Percentiles rank a stretch among this genome's conserved stretches.
Conservation (phyloP, 2,888 invertebrate genomes). For the Ypsolopha scabrella region DNA sequence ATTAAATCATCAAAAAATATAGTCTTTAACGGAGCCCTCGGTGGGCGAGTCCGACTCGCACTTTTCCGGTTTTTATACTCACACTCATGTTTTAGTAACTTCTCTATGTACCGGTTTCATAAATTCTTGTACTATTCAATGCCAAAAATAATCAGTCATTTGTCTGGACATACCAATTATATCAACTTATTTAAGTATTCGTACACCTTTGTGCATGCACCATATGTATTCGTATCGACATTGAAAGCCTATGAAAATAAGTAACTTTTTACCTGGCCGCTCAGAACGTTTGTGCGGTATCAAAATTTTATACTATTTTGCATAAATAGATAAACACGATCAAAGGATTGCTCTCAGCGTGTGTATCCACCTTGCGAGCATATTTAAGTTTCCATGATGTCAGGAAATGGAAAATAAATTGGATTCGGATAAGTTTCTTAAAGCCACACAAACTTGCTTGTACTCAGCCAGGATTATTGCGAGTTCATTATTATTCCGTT, state of each 20-base stretch:
- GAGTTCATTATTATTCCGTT: constrained; percentile 10
- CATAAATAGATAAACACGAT: constrained; percentile 60
- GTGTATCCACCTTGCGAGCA: constrained; percentile 59
- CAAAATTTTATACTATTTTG: constrained; percentile 59
- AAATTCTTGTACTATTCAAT: no score
- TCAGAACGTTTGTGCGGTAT: constrained; percentile 15
- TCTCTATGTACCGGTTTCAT: no score
- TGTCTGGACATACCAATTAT: no score
- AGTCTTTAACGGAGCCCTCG: no score
- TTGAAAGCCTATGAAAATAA: background rate
- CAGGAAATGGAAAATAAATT: constrained; percentile 70
- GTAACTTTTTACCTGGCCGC: background rate
- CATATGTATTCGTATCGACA: no score
- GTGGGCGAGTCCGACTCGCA: no score
- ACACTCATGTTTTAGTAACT: no score
- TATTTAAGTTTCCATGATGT: constrained; percentile 69
- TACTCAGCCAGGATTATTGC: constrained; percentile 37
- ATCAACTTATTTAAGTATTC: no score
- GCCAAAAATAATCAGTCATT: no score
- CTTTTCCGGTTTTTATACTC: no score
- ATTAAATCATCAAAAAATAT: no score
- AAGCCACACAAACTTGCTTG: constrained; percentile 53
- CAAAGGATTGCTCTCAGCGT: constrained; percentile 67
- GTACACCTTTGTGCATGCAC: no score
- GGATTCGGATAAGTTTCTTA: constrained; percentile 65